Evolutionary conservation across 1,140 invertebrate species (phyloP).

Genomic region (Stegodyphus dumicola): DNA sequence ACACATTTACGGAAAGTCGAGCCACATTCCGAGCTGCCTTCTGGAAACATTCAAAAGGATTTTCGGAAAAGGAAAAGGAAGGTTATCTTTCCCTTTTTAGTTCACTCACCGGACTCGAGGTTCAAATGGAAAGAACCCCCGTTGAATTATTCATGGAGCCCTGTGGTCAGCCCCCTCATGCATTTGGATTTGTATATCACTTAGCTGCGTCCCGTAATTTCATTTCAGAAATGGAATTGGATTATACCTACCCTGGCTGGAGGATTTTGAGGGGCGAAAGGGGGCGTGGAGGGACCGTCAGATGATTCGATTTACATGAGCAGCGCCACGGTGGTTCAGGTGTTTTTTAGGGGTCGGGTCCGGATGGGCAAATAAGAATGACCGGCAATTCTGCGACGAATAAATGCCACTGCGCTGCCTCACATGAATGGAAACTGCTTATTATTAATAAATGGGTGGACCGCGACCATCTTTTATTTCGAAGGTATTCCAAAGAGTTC

Average conservation of each 20-base stretch:
- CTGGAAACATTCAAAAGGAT: no score
- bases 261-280: not conserved
- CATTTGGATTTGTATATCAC: constrained; percentile 59
- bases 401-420: not conserved
- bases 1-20: no score
- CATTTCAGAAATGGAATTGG: constrained; percentile 61
- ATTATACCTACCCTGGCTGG: constrained; percentile 28
- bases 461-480: no score
- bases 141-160: constrained; percentile 37
- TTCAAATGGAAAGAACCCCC: no score
- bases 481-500: no score
- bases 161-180: constrained; percentile 13
- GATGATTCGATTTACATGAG: constrained; percentile 60
- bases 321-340: constrained; percentile 25
- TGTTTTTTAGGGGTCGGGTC: constrained; percentile 16
- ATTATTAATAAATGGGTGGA: constrained; percentile 19
- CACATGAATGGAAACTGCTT: not conserved
- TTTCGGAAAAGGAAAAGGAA: no score
- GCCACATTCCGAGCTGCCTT: no score
- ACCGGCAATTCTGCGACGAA: not conserved
- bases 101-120: no score
- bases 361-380: constrained; percentile 23
- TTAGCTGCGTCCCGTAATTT: constrained; percentile 55
- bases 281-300: not conserved
- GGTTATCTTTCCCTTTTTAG: no score